Evolutionary conservation across 2,888 invertebrate genomes (phyloP), one percentile per base, ranked within the genome.

Genomic region (Plagodis dolabraria): DNA sequence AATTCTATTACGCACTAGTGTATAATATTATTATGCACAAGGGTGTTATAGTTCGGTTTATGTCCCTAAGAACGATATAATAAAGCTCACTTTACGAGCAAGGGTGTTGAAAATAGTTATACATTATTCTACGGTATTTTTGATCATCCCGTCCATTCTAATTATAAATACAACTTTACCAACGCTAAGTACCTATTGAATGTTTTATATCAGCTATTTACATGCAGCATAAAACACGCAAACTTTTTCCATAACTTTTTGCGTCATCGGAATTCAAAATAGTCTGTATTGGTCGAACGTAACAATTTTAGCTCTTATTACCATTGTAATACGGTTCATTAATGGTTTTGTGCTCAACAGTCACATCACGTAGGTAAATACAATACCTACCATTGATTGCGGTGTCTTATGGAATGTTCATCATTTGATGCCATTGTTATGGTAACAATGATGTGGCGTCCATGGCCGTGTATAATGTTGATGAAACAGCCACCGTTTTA

Each of bases 311-410:
- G 10, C 43, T 44, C 48, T 44, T 60, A 52, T 60, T 60, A 5
- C 49, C 22, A 36, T 8, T 0, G n/a, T 1, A 2, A 5, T 53
- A 59, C 35, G 49, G 53, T 50, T 34, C 38, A 42, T 11, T 36
- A 46, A n/a, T 11, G 52, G 36, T 22, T 11, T 46, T 8, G 5
- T 12, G 22, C 48, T 60, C 47, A 42, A 40, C 42, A 65, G 63
- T 63, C 65, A 9, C 36, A 53, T 60, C 67, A 65, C 68, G 67
- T 62, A 48, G 45, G 40, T 51, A 54, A 53, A 48, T 62, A 69
- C 68, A 67, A 68, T 66, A 43, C 7, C 11, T 43, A 59, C 57
- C 49, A 57, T 55, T 66, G 64, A 64, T 64, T 60, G 58, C 61
- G 55, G 61, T 53, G 57, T 64, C 59, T 50, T 52, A 51, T 60